Percentiles rank a stretch among this genome's conserved stretches.
Evolutionary conservation across 2,888 invertebrate species (phyloP).

Genomic region (Cheilosia pagana): DNA sequence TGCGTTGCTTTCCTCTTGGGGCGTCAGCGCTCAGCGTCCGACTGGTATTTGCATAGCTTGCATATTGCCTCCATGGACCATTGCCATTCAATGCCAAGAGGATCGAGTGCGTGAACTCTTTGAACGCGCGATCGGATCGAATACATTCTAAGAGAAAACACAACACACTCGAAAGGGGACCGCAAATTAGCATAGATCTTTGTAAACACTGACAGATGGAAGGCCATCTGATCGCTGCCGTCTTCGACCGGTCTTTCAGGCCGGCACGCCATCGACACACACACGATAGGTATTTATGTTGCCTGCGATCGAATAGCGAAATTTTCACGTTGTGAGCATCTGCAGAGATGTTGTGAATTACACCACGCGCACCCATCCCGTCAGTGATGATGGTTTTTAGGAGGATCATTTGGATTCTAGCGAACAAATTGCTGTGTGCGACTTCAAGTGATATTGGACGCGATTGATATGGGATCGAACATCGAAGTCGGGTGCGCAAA

Average conservation of each 20-base stretch:
- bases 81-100: slow-evolving; percentile 61
- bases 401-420: slow-evolving; percentile 15
- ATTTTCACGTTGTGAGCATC: slow-evolving; percentile 3
- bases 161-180: slow-evolving; percentile 53
- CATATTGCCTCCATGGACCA: slow-evolving; percentile 37
- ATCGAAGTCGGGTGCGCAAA: neutral
- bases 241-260: slow-evolving; percentile 22
- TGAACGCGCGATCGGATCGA: slow-evolving; percentile 41
- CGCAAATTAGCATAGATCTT: slow-evolving; percentile 72
- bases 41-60: slow-evolving; percentile 21
- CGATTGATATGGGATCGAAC: slow-evolving; percentile 13
- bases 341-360: slow-evolving; percentile 15
- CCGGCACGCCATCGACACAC: neutral
- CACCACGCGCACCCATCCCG: slow-evolving; percentile 20
- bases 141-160: slow-evolving; percentile 52
- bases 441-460: slow-evolving; percentile 2
- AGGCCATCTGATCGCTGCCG: slow-evolving; percentile 49
- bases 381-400: slow-evolving; percentile 19
- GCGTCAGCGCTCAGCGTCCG: neutral
- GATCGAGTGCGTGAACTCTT: slow-evolving; percentile 71
- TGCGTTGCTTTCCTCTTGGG: slow-evolving; percentile 12
- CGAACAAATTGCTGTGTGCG: slow-evolving; percentile 10
- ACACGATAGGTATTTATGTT: neutral
- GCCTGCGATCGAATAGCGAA: slow-evolving; percentile 22
- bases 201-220: slow-evolving; percentile 69